Base-by-base conservation (phyloP, 2,888 invertebrate species). In the Odontothrips loti region DNA sequence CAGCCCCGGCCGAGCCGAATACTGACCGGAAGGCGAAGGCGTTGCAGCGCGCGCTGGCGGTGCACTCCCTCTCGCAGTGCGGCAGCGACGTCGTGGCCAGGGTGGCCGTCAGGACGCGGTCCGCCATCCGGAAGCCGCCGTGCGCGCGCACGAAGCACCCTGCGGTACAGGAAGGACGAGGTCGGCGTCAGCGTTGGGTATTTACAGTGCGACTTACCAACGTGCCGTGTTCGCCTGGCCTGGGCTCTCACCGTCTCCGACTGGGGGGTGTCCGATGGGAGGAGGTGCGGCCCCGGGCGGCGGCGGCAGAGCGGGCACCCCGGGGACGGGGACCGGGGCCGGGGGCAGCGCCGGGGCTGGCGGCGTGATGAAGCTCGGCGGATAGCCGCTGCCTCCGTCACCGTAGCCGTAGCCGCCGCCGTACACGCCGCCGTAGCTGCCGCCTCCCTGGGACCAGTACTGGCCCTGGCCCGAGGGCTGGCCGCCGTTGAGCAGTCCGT, bases 141-240 rank as follows among this genome's bases (percentile, higher is more conserved):
- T 75, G 68, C 68, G 68, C 68, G 68, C 68, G 68, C 23, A 75
- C 68, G 27, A 75, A 75, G 68, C 68, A 75, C 11, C 68, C 68
- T 75, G 68, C 27, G 10, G n/a, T 12, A 23, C 4, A 58, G 58
- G 15, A 20, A 2, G 10, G 51, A 51, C 4, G 9, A 51, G 51
- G 51, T 2, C 10, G 48, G 10, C 48, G 48, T 51, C 51, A 51
- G 51, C 17, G n/a, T n/a, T n/a, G n/a, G n/a, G n/a, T n/a, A n/a
- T n/a, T n/a, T n/a, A n/a, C n/a, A n/a, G n/a, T n/a, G n/a, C n/a
- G n/a, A n/a, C n/a, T n/a, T n/a, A n/a, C n/a, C n/a, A n/a, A n/a
- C n/a, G n/a, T n/a, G n/a, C n/a, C n/a, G n/a, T n/a, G n/a, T n/a
- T n/a, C n/a, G n/a, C n/a, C n/a, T n/a, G n/a, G n/a, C n/a, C 34